Base-by-base conservation (phyloP, 2,113 vertebrate species). In the Gambusia affinis region DNA sequence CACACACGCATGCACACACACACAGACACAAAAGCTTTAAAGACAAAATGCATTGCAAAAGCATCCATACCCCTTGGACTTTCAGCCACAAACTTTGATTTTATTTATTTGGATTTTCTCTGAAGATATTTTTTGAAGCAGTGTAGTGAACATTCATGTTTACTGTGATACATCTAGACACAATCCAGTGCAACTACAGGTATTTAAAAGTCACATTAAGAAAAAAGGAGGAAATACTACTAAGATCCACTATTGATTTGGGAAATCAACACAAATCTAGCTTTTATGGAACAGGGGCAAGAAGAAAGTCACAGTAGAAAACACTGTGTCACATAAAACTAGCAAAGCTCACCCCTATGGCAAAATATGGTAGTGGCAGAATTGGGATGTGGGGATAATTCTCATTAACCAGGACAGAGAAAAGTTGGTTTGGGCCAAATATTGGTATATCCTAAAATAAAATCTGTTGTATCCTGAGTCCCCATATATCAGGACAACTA, bases 21-120 rank as follows among this genome's bases (percentile, higher is more conserved):
- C 29, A 62, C 31, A 62, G 29, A 71, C 60, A 76, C 78, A 81
- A 17, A 74, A 57, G 73, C 44, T 72, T 73, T 27, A 28, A n/a
- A 75, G 68, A 75, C 3, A 78, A 19, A 54, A 54, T 6, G 6
- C 8, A 22, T n/a, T 57, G 51, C 51, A 57, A 57, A 57, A n/a
- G 7, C 24, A n/a, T 57, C 8, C 51, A n/a, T 54, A 57, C 10
- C 22, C 22, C 51, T 57, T 57, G 51, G 17, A 57, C 51, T 57
- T 57, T 57, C 22, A 57, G n/a, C 8, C 24, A 24, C 51, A 57
- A n/a, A 57, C 19, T 57, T 24, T 8, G 7, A 57, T 57, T 8
- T n/a, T 54, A 54, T 10, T 54, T 24, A 24, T 2, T 57, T 6
- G 24, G 8, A 47, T 47, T 47, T 47, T 47, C 19, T 47, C 15